phyloP scores from a whole-genome alignment of 2,113 vertebrate genomes.

The Lipophrys pholis region DNA sequence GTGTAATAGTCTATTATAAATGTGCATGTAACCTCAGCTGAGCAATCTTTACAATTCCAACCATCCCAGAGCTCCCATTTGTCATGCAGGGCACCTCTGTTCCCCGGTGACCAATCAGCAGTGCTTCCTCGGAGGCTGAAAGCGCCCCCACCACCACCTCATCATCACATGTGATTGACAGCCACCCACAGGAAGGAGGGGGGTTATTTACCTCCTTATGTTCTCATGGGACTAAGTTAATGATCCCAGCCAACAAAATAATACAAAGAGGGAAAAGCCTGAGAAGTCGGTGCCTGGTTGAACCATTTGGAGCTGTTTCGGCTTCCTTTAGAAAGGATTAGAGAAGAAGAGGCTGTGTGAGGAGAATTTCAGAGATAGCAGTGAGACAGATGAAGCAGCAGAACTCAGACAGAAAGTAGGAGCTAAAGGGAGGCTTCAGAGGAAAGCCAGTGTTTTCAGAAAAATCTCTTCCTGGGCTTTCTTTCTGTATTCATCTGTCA shows the following conservation, averaged over 20 bases:
- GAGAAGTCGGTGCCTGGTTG: constrained; percentile 74
- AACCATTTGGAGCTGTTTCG: constrained; percentile 74
- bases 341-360: constrained; percentile 69
- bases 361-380: constrained; percentile 76
- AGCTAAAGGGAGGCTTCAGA: constrained; percentile 67
- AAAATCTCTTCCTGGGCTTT: constrained; percentile 52
- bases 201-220: constrained; percentile 75
- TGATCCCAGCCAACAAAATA: constrained; percentile 78
- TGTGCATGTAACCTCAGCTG: constrained; percentile 52
- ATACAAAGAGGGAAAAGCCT: constrained; percentile 73
- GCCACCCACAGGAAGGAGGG: constrained; percentile 72
- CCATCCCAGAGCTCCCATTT: constrained; percentile 58
- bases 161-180: constrained; percentile 80
- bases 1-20: constrained; percentile 55
- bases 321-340: constrained; percentile 75
- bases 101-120: constrained; percentile 78
- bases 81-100: constrained; percentile 67
- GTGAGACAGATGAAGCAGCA: constrained; percentile 61
- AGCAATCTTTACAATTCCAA: constrained; percentile 53
- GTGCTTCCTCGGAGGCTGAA: constrained; percentile 60
- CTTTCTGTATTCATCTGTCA: constrained; percentile 65
- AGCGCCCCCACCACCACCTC: constrained; percentile 55
- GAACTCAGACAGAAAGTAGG: constrained; percentile 61
- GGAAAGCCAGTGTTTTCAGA: constrained; percentile 57
- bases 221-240: constrained; percentile 80